These are phyloP conservation scores for Microtus oregoni DNA, from an alignment of 2,113 vertebrate genomes.

Conservation along the genomic window DNA sequence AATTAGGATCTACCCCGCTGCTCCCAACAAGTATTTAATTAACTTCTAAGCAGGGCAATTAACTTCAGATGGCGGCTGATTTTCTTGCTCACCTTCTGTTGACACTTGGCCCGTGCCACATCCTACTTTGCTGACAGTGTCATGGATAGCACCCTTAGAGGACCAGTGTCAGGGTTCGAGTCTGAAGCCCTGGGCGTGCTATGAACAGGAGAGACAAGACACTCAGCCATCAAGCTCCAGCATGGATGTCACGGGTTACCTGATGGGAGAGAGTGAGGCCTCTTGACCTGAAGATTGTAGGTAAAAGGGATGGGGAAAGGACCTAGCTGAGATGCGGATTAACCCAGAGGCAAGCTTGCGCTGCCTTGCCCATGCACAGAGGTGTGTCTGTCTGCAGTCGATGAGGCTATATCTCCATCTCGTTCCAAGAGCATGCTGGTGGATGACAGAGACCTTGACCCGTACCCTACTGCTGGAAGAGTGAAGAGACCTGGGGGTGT, in stretches of 20 bases:
- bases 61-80: constrained; percentile 90
- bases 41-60: constrained; percentile 93
- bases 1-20: constrained; percentile 94
- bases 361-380: neutral
- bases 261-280: too few relatives aligned
- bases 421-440: rapidly evolving
- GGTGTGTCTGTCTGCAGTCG: neutral
- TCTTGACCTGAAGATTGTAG: neutral
- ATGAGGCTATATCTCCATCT: rapidly evolving
- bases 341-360: neutral
- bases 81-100: constrained; percentile 91
- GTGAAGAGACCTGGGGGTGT: neutral
- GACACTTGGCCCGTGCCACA: constrained; percentile 87
- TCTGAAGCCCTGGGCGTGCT: constrained; percentile 72
- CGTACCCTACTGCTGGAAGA: rapidly evolving
- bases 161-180: constrained; percentile 82
- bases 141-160: constrained; percentile 87
- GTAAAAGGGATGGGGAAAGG: neutral
- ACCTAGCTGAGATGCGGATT: neutral
- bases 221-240: neutral
- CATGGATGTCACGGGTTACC: neutral
- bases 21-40: constrained; percentile 94
- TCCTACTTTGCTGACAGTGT: constrained; percentile 87
- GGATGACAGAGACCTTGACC: too few relatives aligned
- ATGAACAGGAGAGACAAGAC: constrained; percentile 51